phyloP scores from a whole-genome alignment of 2,113 vertebrate genomes.

The Rhineura floridana region DNA sequence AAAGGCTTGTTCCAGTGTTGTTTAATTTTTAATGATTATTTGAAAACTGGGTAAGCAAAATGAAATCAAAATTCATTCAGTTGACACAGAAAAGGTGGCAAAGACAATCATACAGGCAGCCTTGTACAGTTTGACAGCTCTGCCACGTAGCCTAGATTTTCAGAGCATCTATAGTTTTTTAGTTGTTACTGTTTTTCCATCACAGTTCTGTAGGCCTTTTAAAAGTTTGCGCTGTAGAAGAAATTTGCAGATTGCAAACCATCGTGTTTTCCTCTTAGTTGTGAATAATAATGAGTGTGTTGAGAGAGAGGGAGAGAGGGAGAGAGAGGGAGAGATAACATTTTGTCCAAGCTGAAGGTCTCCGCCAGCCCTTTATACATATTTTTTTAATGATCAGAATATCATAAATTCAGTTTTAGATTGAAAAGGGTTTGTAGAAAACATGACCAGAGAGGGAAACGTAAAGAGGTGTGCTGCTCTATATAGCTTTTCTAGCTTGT shows the following conservation, averaged over 20 bases:
- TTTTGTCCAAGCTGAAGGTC: constrained; percentile 63
- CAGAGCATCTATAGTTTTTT: constrained; percentile 29
- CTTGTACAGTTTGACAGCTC: constrained; percentile 49
- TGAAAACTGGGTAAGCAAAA: constrained; percentile 71
- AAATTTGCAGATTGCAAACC: constrained; percentile 73
- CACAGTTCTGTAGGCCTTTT: constrained; percentile 40
- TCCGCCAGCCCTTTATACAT: constrained; percentile 56
- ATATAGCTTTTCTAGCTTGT: constrained; percentile 47
- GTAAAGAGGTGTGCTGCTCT: constrained; percentile 38
- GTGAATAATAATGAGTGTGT: constrained; percentile 70
- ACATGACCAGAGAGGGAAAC: constrained; percentile 39
- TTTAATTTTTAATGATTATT: constrained; percentile 85
- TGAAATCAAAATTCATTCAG: constrained; percentile 75
- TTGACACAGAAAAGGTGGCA: constrained; percentile 62
- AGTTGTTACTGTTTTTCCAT: constrained; percentile 57
- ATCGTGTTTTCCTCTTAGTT: constrained; percentile 59
- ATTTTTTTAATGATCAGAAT: constrained; percentile 65
- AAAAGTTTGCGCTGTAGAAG: constrained; percentile 64
- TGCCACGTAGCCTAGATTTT: constrained; percentile 18
- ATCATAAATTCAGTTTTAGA: constrained; percentile 64
- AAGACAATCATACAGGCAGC: constrained; percentile 74
- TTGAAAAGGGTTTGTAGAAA: constrained; percentile 59
- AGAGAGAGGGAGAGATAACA: constrained; percentile 40
- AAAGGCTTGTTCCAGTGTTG: constrained; percentile 77
- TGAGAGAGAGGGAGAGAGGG: neutral